Evolutionary conservation across 2,797 vertebrate genomes (phyloP).

Genomic region (Apogon talboti): DNA sequence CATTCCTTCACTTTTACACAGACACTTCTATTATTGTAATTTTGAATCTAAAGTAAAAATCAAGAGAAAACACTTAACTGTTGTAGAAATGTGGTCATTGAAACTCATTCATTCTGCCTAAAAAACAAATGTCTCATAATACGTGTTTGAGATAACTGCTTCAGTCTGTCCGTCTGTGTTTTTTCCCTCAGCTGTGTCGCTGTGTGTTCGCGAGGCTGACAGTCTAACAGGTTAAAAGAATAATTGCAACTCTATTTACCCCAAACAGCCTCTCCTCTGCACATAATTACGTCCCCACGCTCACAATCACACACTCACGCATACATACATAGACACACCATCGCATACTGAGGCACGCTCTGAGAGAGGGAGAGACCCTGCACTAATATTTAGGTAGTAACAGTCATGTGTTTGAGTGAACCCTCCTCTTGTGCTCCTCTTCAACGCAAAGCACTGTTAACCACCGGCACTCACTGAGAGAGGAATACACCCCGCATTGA

Average conservation of each 20-base stretch:
- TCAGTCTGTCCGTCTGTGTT: constrained; percentile 49
- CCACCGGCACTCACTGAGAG: constrained; percentile 73
- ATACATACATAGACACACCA: constrained; percentile 46
- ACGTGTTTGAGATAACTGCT: constrained; percentile 39
- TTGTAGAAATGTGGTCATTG: constrained; percentile 15
- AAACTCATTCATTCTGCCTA: constrained; percentile 13
- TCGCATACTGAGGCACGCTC: constrained; percentile 45
- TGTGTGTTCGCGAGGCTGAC: constrained; percentile 63
- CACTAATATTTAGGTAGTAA: constrained; percentile 82
- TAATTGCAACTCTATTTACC: constrained; percentile 84
- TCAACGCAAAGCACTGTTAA: constrained; percentile 78
- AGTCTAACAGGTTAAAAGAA: constrained; percentile 84
- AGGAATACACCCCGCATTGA: constrained; percentile 72
- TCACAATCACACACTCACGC: constrained; percentile 39
- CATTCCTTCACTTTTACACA: neutral
- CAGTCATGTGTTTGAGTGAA: constrained; percentile 79
- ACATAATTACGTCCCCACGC: constrained; percentile 75
- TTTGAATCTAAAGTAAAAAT: constrained; percentile 18
- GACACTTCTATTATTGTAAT: constrained; percentile 22
- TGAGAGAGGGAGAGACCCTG: constrained; percentile 65
- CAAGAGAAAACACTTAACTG: neutral
- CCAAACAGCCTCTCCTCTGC: constrained; percentile 79
- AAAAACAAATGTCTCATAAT: constrained; percentile 44
- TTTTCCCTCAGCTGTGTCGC: constrained; percentile 27
- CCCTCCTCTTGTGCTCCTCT: constrained; percentile 83